A percentile compares a stretch with the other conserved stretches of the same genome.
Evolutionary conservation across 2,113 vertebrate species (phyloP).

Genomic region (Aegotheles bennettii): DNA sequence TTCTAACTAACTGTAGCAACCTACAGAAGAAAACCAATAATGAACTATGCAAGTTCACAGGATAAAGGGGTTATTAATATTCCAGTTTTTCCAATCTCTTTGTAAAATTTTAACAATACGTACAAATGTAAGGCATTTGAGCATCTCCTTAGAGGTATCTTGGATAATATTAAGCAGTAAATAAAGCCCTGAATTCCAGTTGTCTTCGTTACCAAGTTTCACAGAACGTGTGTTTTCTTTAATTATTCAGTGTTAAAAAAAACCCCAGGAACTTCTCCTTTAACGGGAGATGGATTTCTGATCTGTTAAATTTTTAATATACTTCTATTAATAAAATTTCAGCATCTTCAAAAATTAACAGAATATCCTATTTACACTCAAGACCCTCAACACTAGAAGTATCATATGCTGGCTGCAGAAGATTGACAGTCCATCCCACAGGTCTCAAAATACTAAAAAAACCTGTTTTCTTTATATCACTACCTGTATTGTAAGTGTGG

Average conservation of each 20-base stretch:
- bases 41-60: background rate
- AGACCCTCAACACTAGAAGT: background rate
- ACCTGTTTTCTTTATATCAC: background rate
- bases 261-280: background rate
- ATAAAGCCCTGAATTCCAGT: background rate
- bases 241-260: background rate
- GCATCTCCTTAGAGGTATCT: background rate
- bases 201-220: background rate
- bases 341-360: background rate
- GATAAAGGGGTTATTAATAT: background rate
- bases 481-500: background rate
- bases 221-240: background rate
- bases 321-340: background rate
- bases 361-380: background rate
- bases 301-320: background rate
- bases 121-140: background rate
- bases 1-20: background rate
- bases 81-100: background rate
- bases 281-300: background rate
- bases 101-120: fast-evolving
- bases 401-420: background rate
- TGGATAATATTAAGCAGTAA: background rate
- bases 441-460: background rate
- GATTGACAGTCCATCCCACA: background rate
- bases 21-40: background rate